Base-by-base conservation (phyloP, 2,888 invertebrate genomes). In the Hesperia comma region DNA sequence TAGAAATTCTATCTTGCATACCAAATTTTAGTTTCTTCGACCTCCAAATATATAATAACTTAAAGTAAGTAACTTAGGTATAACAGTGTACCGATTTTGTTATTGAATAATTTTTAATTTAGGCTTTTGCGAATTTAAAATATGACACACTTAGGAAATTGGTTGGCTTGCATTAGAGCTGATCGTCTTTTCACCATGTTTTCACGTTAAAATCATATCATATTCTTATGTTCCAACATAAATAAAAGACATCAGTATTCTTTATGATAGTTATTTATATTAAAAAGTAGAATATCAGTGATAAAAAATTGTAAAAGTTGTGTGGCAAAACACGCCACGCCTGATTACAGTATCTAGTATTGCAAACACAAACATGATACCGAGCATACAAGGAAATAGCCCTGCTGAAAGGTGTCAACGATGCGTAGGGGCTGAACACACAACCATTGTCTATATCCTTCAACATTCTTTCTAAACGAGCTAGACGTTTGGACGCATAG, bases 281-380 rank as follows among this genome's bases (percentile, higher is more conserved):
- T 51, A 51, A 26, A 14, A 21, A 21, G 6, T 17, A 14, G 19
- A 21, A 5, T 19, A 7, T 14, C 19, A 41, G 6, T 4, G 10
- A 19, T 15, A 56, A 37, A 15, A 15, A 56, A 8, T 2, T 10
- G 6, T 37, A 2, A 17, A 66, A 6, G 17, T 46, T 46, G 10
- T 4, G n/a, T n/a, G 37, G 15, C n/a, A 6, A 54, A 37, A 21
- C 17, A 41, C 17, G 40, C 10, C 51, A 26, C 10, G 71, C 26
- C 7, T 54, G 15, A 70, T 88, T 88, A 68, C 88, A 88, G 33
- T 76, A 84, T 2, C 12, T 71, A 3, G 70, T 71, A 2, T 68
- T 66, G 60, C 87, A 87, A 12, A 87, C 84, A 68, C 88, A 88
- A 0, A 83, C 86, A 72, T 86, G 79, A 61, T 83, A 87, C 6